These are phyloP conservation scores for Drosophila recens DNA, from an alignment of 2,888 invertebrate genomes.

Conservation along the genomic window DNA sequence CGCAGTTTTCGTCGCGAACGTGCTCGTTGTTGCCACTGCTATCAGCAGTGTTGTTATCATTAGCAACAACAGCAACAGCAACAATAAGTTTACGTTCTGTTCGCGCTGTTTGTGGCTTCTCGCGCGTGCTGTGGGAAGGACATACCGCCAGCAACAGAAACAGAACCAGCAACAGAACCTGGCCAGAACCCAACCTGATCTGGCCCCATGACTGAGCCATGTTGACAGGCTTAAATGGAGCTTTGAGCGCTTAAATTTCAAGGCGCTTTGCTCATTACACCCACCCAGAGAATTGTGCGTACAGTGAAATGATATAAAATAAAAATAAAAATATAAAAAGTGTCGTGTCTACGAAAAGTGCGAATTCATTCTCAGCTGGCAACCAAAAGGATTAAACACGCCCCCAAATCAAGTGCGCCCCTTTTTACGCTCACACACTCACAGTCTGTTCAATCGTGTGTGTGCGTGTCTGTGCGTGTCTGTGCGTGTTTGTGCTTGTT, in stretches of 20 bases:
- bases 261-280: conserved; percentile 58
- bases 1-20: conserved; percentile 21
- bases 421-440: no score
- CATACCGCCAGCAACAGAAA: conserved; percentile 1
- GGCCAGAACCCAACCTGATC: neutral
- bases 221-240: conserved; percentile 63
- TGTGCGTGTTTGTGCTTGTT: conserved; percentile 13
- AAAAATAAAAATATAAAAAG: conserved; percentile 20
- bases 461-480: conserved; percentile 7
- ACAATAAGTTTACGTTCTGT: neutral
- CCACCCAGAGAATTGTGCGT: neutral
- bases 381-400: conserved; percentile 52
- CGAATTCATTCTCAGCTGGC: conserved; percentile 46
- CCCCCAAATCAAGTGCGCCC: conserved; percentile 19
- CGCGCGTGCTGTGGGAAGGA: conserved; percentile 49
- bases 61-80: neutral
- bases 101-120: conserved; percentile 38
- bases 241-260: conserved; percentile 64
- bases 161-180: no score
- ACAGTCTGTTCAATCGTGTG: neutral
- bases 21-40: conserved; percentile 22
- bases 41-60: conserved; percentile 14
- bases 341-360: conserved; percentile 43
- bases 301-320: conserved; percentile 51
- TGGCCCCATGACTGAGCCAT: conserved; percentile 26